Evolutionary conservation across 2,888 invertebrate species (phyloP).

Genomic region (Euplagia quadripunctaria): DNA sequence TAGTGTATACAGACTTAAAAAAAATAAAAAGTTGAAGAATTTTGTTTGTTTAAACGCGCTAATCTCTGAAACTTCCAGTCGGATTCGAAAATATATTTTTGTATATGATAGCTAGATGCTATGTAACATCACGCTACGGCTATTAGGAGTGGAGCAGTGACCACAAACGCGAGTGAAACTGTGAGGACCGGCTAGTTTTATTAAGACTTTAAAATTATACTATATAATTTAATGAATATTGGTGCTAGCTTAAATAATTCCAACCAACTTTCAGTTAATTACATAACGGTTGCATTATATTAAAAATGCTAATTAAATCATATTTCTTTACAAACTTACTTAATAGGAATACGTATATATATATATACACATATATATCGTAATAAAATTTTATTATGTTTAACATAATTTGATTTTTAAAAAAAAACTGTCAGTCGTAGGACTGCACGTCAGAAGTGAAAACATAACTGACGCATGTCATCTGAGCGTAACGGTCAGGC

Average conservation of each 20-base stretch:
- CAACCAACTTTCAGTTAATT: constrained; percentile 2
- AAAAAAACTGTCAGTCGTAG: too few relatives aligned
- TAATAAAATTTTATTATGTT: background rate
- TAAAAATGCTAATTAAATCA: background rate
- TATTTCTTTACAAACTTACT: background rate
- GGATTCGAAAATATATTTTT: too few relatives aligned
- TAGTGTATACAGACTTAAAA: background rate
- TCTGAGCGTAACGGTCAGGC: too few relatives aligned
- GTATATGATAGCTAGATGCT: too few relatives aligned
- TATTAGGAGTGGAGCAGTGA: too few relatives aligned
- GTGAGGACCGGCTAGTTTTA: background rate
- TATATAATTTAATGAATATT: background rate
- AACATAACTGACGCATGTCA: too few relatives aligned
- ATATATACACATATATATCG: too few relatives aligned
- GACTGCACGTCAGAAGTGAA: too few relatives aligned
- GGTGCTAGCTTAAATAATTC: background rate
- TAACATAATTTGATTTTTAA: background rate
- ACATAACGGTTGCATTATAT: constrained; percentile 1
- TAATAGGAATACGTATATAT: background rate
- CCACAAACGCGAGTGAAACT: too few relatives aligned
- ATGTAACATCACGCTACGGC: too few relatives aligned
- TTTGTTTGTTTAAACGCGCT: too few relatives aligned
- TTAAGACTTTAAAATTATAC: background rate
- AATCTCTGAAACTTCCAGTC: too few relatives aligned
- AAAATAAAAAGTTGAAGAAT: background rate